These are phyloP conservation scores for Saccostrea echinata DNA, from an alignment of 1,140 invertebrate species.

Conservation along the genomic window DNA sequence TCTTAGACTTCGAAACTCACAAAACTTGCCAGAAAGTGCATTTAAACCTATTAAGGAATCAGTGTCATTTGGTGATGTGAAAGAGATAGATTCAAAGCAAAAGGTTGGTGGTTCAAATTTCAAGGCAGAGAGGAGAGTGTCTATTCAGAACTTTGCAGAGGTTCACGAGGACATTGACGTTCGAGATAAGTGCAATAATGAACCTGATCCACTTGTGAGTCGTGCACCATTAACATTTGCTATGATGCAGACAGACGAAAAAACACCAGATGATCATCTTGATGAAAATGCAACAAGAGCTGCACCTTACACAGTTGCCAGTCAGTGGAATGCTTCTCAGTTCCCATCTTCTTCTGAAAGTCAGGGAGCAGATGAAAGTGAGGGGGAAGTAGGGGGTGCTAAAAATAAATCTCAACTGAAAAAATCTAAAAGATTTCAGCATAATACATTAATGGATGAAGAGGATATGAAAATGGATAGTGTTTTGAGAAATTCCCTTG, in stretches of 20 bases:
- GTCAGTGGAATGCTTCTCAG: conserved; percentile 75
- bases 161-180: conserved; percentile 8
- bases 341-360: conserved; percentile 74
- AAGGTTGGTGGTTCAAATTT: conserved; percentile 22
- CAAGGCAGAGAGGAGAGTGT: conserved; percentile 37
- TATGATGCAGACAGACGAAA: conserved; percentile 74
- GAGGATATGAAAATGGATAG: conserved; percentile 73
- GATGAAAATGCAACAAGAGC: conserved; percentile 78
- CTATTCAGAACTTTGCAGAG: conserved; percentile 36
- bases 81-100: background rate
- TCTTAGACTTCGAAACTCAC: background rate
- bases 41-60: conserved; percentile 13
- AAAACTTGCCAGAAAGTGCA: conserved; percentile 17
- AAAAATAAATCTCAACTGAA: conserved; percentile 60
- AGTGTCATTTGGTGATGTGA: conserved; percentile 2
- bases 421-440: conserved; percentile 54
- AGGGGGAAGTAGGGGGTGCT: conserved; percentile 61
- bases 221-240: conserved; percentile 73
- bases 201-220: conserved; percentile 66
- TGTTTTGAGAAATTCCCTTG: conserved; percentile 70
- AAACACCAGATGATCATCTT: conserved; percentile 74
- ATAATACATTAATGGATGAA: conserved; percentile 74
- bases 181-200: conserved; percentile 61
- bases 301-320: conserved; percentile 78
- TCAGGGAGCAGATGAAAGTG: conserved; percentile 71